Base-by-base conservation (phyloP, 2,113 vertebrate genomes). In the Apodemus sylvaticus region DNA sequence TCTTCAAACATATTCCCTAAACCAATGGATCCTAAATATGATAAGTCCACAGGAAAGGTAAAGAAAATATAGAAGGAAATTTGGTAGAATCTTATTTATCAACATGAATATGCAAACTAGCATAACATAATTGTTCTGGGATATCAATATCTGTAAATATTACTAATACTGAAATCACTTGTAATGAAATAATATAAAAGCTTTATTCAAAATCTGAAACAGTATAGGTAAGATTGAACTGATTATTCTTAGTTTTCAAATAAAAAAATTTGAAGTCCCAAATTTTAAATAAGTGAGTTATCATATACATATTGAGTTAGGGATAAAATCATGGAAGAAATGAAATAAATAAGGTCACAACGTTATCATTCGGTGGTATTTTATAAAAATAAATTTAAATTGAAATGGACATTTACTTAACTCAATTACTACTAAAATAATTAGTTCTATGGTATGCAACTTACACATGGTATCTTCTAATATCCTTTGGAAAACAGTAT, bases 221-320 rank as follows among this genome's bases (percentile, higher is more conserved):
- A 19, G 22, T 58, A 1, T 70, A 93, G 1, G 53, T 93, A 29
- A 85, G 0, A 66, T 64, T 22, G 17, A 58, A 93, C 58, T 79
- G 83, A 68, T 85, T 64, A 78, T 83, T 70, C 39, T 93, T 73
- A 89, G 66, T 93, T 89, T 95, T 89, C 16, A 81, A 73, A 89
- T 73, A 71, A 89, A 14, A n/a, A 81, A 58, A 81, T 83, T 24
- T 39, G 83, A 42, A 66, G 16, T 2, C 48, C 73, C 39, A 86
- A n/a, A 58, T 1, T 58, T 91, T 60, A 78, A 76, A 51, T 92
- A 81, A 81, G 17, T 58, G 5, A 58, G 36, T 24, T 13, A 79
- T 55, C 9, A n/a, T 55, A 58, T n/a, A 81, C 22, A 58, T n/a
- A 20, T 58, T 58, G 20, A 3, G 34, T n/a, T 81, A 81, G 8